Percentiles rank a stretch among this genome's conserved stretches.
Conservation (phyloP, 1,140 invertebrate species). For the Periplaneta americana region DNA sequence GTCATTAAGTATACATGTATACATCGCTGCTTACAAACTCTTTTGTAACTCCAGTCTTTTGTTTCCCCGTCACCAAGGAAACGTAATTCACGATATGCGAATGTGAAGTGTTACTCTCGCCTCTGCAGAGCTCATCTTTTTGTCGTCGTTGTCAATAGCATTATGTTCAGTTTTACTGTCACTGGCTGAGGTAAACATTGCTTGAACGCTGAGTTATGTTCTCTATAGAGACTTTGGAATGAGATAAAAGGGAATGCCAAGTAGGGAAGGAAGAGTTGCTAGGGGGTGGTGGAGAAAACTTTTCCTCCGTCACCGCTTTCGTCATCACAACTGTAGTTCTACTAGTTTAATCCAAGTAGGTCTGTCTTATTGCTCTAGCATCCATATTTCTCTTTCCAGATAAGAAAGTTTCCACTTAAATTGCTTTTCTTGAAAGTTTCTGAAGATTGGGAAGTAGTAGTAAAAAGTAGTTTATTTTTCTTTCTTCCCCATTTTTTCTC, state of each 20-base stretch:
- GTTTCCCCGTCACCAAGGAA: no score
- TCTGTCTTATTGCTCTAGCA: background rate
- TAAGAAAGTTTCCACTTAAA: background rate
- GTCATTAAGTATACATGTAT: no score
- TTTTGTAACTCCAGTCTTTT: no score
- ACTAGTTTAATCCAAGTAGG: no score
- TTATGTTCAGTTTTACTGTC: background rate
- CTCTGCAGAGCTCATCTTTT: no score
- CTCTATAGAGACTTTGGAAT: background rate
- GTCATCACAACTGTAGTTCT: background rate
- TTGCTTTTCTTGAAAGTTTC: background rate
- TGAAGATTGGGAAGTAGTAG: constrained; percentile 25
- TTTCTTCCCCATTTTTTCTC: constrained; percentile 34
- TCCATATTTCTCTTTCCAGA: background rate
- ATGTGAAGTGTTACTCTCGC: no score
- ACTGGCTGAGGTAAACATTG: background rate
- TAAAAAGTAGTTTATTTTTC: constrained; percentile 42
- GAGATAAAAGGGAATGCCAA: background rate
- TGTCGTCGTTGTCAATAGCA: no score
- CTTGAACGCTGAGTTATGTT: background rate
- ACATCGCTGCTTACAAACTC: no score
- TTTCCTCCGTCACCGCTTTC: no score
- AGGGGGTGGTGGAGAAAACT: background rate
- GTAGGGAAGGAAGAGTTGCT: background rate
- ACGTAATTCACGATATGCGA: no score